Conservation (phyloP, 2,888 invertebrate species). For the Brenthis ino region DNA sequence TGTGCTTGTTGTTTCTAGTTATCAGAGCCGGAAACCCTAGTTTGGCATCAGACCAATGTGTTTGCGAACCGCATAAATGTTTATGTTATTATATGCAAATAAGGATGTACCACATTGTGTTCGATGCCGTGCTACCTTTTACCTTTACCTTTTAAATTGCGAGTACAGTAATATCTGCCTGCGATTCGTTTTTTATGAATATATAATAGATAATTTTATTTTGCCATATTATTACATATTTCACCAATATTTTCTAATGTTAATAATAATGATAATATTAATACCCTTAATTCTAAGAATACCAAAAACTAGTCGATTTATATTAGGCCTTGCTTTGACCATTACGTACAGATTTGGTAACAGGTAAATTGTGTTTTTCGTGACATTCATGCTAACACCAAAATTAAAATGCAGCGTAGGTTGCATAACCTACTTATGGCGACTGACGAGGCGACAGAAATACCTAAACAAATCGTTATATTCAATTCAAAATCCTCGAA, state of each 20-base stretch:
- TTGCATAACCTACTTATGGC: constrained; percentile 49
- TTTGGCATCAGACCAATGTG: constrained; percentile 42
- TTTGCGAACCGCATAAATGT: constrained; percentile 38
- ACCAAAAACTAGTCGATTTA: constrained; percentile 1
- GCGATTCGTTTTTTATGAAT: too few species aligned
- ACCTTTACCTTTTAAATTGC: not conserved
- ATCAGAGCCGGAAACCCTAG: constrained; percentile 42
- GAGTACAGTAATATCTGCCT: too few species aligned
- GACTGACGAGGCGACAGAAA: constrained; percentile 48
- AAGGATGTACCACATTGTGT: constrained; percentile 26
- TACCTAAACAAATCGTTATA: constrained; percentile 59
- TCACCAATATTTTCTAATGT: too few species aligned
- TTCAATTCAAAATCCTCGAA: constrained; percentile 42
- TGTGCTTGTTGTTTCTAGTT: constrained; percentile 39
- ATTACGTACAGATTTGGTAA: constrained; percentile 34
- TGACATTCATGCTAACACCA: constrained; percentile 51
- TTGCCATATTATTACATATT: too few species aligned
- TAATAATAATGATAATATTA: not conserved
- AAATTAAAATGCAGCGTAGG: constrained; percentile 56
- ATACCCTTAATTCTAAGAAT: not conserved
- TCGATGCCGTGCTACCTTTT: constrained; percentile 6
- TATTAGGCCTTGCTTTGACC: constrained; percentile 28
- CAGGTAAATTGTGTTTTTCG: constrained; percentile 46
- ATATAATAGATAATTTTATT: too few species aligned
- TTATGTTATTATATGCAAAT: constrained; percentile 40